phyloP scores from a whole-genome alignment of 2,888 invertebrate species.

The Xiphydria camelus region DNA sequence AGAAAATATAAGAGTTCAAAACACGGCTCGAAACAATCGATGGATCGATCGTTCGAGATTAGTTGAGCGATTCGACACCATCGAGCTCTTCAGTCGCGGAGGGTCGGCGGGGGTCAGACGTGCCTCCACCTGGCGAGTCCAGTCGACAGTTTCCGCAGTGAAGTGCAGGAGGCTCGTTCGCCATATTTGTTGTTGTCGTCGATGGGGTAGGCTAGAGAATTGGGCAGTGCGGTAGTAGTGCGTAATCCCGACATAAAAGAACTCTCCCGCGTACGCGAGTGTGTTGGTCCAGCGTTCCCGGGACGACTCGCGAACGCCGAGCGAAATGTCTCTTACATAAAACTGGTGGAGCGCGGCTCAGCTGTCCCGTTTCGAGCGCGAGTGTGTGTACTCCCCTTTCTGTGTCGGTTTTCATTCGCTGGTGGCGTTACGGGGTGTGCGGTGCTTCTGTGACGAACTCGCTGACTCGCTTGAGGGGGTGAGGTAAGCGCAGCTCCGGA shows the following conservation, averaged over 20 bases:
- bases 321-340: conserved; percentile 36
- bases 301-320: conserved; percentile 6
- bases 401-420: conserved; percentile 11
- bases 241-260: conserved; percentile 17
- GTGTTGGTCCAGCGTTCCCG: conserved; percentile 4
- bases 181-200: conserved; percentile 83
- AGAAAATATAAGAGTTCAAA: too few relatives aligned
- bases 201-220: conserved; percentile 64
- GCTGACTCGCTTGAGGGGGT: conserved; percentile 11
- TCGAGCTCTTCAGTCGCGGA: neutral
- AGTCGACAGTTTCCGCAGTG: conserved; percentile 28
- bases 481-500: neutral
- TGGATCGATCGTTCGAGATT: neutral
- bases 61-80: neutral
- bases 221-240: conserved; percentile 20
- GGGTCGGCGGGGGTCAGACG: conserved; percentile 6
- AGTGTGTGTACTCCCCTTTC: conserved; percentile 9
- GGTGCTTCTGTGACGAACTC: conserved; percentile 16
- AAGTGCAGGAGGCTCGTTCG: conserved; percentile 56
- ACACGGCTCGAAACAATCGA: too few relatives aligned
- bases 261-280: conserved; percentile 3
- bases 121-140: conserved; percentile 32
- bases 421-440: conserved; percentile 6
- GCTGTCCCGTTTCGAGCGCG: conserved; percentile 40
- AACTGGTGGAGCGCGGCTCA: conserved; percentile 38